Conservation (phyloP, 64 coral and sea anemone genomes). For the Dendrophyllia cribrosa region DNA sequence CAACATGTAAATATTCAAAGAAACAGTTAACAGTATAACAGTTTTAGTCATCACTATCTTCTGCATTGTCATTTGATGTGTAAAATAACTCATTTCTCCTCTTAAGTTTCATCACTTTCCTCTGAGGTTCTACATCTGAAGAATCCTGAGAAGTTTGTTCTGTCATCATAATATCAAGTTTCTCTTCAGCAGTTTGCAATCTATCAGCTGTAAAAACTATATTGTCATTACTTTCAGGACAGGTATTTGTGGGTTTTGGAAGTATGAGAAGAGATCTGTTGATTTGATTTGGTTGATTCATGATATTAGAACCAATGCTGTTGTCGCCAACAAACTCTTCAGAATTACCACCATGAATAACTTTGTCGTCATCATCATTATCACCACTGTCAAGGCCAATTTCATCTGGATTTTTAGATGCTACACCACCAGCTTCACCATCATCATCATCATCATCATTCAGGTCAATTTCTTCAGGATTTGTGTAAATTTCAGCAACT, state of each 20-base stretch:
- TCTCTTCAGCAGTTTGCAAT: background rate
- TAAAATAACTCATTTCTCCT: slow-evolving; percentile 94
- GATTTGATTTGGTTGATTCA: background rate
- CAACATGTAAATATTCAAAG: no score
- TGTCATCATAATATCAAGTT: background rate
- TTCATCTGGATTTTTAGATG: slow-evolving; percentile 68
- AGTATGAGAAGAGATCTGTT: slow-evolving; percentile 24
- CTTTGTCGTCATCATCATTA: slow-evolving; percentile 1
- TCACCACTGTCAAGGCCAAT: slow-evolving; percentile 63
- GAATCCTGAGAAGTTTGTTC: background rate
- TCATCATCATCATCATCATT: slow-evolving; percentile 49
- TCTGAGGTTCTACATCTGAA: slow-evolving; percentile 63
- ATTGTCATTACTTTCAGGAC: background rate
- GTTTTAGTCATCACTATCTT: slow-evolving; percentile 44
- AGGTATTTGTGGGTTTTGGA: slow-evolving; percentile 6
- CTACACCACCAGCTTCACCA: background rate
- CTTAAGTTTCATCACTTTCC: slow-evolving; percentile 80
- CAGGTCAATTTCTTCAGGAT: slow-evolving; percentile 85
- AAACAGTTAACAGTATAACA: no score
- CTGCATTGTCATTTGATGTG: slow-evolving; percentile 61
- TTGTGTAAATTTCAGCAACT: slow-evolving; percentile 22
- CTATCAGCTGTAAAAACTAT: background rate
- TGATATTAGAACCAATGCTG: background rate
- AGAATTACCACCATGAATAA: background rate
- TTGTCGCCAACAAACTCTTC: background rate